phyloP scores from a whole-genome alignment of 2,888 invertebrate genomes.

The Reticulitermes lucifugus region DNA sequence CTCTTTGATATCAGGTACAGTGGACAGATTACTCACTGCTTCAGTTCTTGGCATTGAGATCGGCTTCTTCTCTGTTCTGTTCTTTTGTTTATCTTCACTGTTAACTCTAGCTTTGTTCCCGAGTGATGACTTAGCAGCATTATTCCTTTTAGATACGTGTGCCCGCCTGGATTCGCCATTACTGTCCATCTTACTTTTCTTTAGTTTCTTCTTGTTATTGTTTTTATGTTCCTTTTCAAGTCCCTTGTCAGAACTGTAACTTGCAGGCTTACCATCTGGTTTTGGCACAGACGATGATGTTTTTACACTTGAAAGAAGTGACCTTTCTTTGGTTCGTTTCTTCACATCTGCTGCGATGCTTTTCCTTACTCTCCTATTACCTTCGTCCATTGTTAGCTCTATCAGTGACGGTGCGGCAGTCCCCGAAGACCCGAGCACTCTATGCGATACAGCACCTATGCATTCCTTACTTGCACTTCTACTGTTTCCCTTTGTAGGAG shows the following conservation, averaged over 20 bases:
- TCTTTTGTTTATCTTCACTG: conserved; percentile 12
- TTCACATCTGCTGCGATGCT: conserved; percentile 57
- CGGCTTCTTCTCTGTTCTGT: conserved; percentile 1
- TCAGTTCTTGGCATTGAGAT: not conserved
- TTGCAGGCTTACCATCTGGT: conserved; percentile 24
- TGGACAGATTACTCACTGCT: not conserved
- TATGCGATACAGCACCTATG: not conserved
- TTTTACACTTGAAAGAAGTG: not conserved
- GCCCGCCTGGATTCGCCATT: conserved; percentile 14
- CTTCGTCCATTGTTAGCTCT: conserved; percentile 27
- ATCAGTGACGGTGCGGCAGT: not conserved
- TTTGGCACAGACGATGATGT: not conserved
- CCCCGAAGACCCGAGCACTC: not conserved
- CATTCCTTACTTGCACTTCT: conserved; percentile 18
- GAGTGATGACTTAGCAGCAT: not conserved
- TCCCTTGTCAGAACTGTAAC: not conserved
- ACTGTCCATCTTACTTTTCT: conserved; percentile 26
- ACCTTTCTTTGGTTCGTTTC: conserved; percentile 53
- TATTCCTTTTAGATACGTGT: conserved; percentile 3
- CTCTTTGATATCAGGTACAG: not conserved
- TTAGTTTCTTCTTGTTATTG: conserved; percentile 18
- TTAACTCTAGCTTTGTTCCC: not conserved
- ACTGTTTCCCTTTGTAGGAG: conserved; percentile 1
- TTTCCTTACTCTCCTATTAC: conserved; percentile 53
- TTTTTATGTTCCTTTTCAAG: conserved; percentile 26